phyloP scores from a whole-genome alignment of 2,888 invertebrate species.

The Drosophila parthenogenetica region DNA sequence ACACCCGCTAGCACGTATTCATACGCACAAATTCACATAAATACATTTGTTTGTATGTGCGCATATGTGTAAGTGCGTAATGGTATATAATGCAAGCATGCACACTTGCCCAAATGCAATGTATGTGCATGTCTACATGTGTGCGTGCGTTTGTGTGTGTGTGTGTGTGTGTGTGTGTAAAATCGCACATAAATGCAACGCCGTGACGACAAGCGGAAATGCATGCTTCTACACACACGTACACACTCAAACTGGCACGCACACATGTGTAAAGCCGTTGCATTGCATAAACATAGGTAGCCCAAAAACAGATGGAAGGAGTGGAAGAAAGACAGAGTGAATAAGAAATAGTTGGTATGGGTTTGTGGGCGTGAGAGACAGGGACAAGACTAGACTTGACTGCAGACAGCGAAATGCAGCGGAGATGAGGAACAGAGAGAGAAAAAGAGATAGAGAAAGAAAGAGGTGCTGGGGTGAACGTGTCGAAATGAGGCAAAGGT shows the following conservation, averaged over 20 bases:
- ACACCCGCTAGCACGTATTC: too few species aligned
- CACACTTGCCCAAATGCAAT: background rate
- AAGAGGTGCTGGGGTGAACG: slow-evolving; percentile 5
- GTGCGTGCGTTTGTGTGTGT: background rate
- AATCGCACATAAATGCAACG: slow-evolving; percentile 48
- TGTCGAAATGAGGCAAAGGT: slow-evolving; percentile 4
- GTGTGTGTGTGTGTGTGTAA: slow-evolving; percentile 2
- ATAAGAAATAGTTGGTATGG: slow-evolving; percentile 26
- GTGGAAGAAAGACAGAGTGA: slow-evolving; percentile 14
- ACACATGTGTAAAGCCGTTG: slow-evolving; percentile 19
- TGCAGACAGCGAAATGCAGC: slow-evolving; percentile 44
- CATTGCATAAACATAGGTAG: slow-evolving; percentile 55
- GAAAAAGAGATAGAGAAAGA: background rate
- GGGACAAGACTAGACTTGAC: slow-evolving; percentile 26
- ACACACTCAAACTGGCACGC: slow-evolving; percentile 11
- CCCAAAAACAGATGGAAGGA: slow-evolving; percentile 42
- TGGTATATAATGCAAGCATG: slow-evolving; percentile 8
- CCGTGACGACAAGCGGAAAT: slow-evolving; percentile 63
- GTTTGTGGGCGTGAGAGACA: slow-evolving; percentile 17
- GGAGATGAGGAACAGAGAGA: slow-evolving; percentile 1
- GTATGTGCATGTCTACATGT: slow-evolving; percentile 5
- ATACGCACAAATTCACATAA: too few species aligned
- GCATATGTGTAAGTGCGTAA: slow-evolving; percentile 8
- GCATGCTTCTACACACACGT: slow-evolving; percentile 48
- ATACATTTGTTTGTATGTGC: background rate